Base-by-base conservation (phyloP, 92 coral and sea anemone species). In the Galaxea fascicularis region DNA sequence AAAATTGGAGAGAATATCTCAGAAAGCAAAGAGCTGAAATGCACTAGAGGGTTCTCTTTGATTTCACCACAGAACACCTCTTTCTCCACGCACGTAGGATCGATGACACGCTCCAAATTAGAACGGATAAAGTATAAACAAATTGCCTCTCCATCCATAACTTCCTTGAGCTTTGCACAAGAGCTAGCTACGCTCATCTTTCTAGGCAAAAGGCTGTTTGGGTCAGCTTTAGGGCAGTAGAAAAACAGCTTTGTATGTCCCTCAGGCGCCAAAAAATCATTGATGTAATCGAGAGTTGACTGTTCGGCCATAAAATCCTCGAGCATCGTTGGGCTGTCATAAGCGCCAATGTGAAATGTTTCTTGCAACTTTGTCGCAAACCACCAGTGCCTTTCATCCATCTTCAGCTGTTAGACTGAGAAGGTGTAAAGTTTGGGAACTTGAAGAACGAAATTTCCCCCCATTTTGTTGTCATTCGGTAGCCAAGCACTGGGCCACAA, bases 301-400 rank as follows among this genome's bases (percentile, higher is more conserved):
- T 94, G 99, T 71, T 95, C 98, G 20, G 99, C 98, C 98, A 97
- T 97, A 89, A 97, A 97, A 74, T 97, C 99, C 92, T 97, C 99
- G 87, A 95, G 77, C 98, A 97, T 91, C 82, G 99, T 97, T n/a
- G 99, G 99, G 68, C 93, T 94, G 83, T 97, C 99, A 81, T 93
- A 92, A 31, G 99, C 89, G 73, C 99, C 99, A 72, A 97, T 80
- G 77, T 95, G 98, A 89, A 97, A 97, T 0, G 99, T 97, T 90
- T 97, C 99, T 74, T 97, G 99, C 64, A 97, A 90, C 87, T 97
- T 97, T 45, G 99, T 97, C 71, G 99, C 99, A 73, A 97, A 97
- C 99, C 99, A 97, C 99, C 99, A 97, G 62, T 97, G 99, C 71
- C 99, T 89, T 85, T 97, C 99, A 58, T 97, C 99, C 98, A 95